Conservation (phyloP, 1,140 invertebrate genomes). For the Drosophila leontia region DNA sequence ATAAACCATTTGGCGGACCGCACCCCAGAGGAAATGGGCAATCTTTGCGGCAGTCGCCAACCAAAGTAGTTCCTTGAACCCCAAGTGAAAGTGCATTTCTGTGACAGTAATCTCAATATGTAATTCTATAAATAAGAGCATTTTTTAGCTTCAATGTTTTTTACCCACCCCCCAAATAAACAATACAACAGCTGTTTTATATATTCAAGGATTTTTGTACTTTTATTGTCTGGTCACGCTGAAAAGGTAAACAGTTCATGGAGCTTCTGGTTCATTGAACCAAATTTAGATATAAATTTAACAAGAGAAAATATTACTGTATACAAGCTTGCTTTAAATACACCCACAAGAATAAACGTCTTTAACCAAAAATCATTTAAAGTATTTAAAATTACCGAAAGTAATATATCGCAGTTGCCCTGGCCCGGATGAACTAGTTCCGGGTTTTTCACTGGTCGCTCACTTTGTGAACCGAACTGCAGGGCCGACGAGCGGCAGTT, state of each 20-base stretch:
- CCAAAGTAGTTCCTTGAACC: constrained; percentile 33
- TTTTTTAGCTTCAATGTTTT: constrained; percentile 16
- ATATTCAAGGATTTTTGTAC: background rate
- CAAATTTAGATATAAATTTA: background rate
- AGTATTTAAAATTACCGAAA: background rate
- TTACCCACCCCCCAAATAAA: constrained; percentile 39
- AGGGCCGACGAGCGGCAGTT: constrained; percentile 54
- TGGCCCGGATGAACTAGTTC: constrained; percentile 11
- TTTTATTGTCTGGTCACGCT: constrained; percentile 15
- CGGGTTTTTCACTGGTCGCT: background rate
- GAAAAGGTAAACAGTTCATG: constrained; percentile 11
- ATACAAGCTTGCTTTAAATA: background rate
- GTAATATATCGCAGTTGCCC: no score
- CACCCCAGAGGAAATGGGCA: constrained; percentile 61
- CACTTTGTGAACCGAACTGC: constrained; percentile 22
- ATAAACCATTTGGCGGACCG: constrained; percentile 78
- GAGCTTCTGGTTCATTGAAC: constrained; percentile 2
- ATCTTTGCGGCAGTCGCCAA: constrained; percentile 48
- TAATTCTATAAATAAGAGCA: constrained; percentile 26
- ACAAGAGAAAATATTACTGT: background rate
- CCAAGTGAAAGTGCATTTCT: constrained; percentile 24
- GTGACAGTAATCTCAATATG: constrained; percentile 30
- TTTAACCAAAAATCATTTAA: background rate
- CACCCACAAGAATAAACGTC: background rate
- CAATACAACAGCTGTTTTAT: constrained; percentile 47